Evolutionary conservation across 2,888 invertebrate genomes (phyloP), one percentile per base, ranked within the genome.

Genomic region (Sarcophaga caerulescens): DNA sequence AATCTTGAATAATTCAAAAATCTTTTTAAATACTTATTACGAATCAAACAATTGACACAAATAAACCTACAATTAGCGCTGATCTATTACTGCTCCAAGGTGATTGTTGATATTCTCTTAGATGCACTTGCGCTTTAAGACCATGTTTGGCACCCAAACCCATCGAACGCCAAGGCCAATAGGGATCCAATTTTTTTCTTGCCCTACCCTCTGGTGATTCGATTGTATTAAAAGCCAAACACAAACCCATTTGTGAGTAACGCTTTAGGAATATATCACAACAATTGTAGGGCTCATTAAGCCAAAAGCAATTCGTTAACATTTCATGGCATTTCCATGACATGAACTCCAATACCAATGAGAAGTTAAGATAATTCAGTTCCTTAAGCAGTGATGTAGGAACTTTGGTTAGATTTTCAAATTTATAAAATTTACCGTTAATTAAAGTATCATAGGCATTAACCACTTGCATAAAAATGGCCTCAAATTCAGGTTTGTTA

Each of bases 141-240:
- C 90, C 92, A 14, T 90, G 89, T 0, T 75, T 81, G 0, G 79
- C 69, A 0, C 91, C 92, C 5, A 52, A 81, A 3, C 85, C 88
- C 0, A 77, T 80, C 17, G 79, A 89, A 14, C 87, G 88, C 57
- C 89, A 88, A 6, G 89, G 89, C 87, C 88, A 89, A 69, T 80
- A 85, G 0, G 79, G 71, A 80, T 89, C 89, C 3, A 45, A 5
- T 14, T 69, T 85, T 66, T 87, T 80, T 84, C 88, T 90, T 21
- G 77, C 52, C 59, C 87, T 85, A 0, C 88, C 89, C 10, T 84
- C 80, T 4, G 82, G 78, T 21, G 88, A 89, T 35, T 90, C 88
- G 0, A 89, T 90, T 0, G 93, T 92, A 89, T 94, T 94, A 88
- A 94, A 94, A 0, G 93, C 91, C 88, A 93, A 92, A 85, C 94